Percentiles rank a stretch among this genome's conserved stretches.
phyloP scores from a whole-genome alignment of 2,797 vertebrate species.

The Rhabdophis nuchalis region DNA sequence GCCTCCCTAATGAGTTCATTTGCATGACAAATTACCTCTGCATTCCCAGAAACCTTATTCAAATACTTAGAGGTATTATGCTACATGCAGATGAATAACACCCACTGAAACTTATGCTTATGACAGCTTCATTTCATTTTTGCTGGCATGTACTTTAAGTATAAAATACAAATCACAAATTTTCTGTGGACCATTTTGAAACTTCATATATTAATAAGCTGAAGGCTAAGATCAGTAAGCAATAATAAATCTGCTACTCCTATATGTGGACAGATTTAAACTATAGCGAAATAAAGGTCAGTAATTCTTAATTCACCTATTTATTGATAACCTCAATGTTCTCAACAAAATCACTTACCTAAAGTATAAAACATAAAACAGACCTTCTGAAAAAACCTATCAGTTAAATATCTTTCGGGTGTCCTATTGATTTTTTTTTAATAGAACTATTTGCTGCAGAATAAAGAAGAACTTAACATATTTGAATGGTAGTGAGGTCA shows the following conservation, averaged over 20 bases:
- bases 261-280: constrained; percentile 7
- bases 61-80: constrained; percentile 45
- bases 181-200: constrained; percentile 15
- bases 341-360: neutral
- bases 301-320: neutral
- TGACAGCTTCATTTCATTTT: constrained; percentile 45
- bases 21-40: constrained; percentile 57
- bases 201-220: constrained; percentile 13
- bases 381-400: neutral
- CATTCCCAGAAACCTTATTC: constrained; percentile 51
- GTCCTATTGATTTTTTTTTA: neutral
- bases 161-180: constrained; percentile 34
- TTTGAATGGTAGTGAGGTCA: neutral
- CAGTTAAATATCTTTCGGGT: neutral
- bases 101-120: constrained; percentile 41
- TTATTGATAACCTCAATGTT: neutral
- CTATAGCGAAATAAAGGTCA: neutral
- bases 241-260: fast-evolving
- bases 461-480: neutral
- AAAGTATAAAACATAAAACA: neutral
- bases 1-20: constrained; percentile 48
- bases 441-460: neutral
- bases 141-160: constrained; percentile 33
- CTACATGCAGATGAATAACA: constrained; percentile 30
- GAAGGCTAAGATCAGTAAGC: constrained; percentile 12